Evolutionary conservation across 2,113 vertebrate species (phyloP).

Genomic region (Corythaeola cristata): DNA sequence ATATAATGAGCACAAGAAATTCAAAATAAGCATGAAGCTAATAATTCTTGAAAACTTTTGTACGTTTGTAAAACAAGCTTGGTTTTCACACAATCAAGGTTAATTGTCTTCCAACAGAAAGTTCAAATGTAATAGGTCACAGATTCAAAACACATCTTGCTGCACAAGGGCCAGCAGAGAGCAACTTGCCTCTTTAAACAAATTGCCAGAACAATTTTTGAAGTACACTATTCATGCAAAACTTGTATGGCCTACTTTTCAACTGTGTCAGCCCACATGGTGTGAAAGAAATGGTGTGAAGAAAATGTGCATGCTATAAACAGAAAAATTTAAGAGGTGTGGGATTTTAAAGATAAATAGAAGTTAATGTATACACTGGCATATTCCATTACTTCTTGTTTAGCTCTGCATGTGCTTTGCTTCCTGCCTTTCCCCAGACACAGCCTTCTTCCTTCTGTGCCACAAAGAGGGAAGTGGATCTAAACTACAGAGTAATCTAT

Average conservation of each 20-base stretch:
- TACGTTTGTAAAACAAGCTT: background rate
- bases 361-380: background rate
- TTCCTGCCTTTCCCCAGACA: background rate
- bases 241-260: constrained; percentile 1
- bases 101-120: background rate
- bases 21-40: background rate
- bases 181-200: background rate
- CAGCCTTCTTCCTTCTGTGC: background rate
- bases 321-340: background rate
- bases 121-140: background rate
- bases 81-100: background rate
- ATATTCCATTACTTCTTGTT: background rate
- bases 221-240: background rate
- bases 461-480: background rate
- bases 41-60: background rate
- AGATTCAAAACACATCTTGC: background rate
- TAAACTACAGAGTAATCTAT: background rate
- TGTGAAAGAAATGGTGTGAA: background rate
- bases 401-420: background rate
- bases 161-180: background rate
- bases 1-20: background rate
- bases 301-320: background rate
- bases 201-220: background rate
- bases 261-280: background rate
- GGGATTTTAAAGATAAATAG: background rate